Evolutionary conservation across 2,888 invertebrate species (phyloP), one percentile per base, ranked within the genome.

Genomic region (Gisinianus flammeolus): DNA sequence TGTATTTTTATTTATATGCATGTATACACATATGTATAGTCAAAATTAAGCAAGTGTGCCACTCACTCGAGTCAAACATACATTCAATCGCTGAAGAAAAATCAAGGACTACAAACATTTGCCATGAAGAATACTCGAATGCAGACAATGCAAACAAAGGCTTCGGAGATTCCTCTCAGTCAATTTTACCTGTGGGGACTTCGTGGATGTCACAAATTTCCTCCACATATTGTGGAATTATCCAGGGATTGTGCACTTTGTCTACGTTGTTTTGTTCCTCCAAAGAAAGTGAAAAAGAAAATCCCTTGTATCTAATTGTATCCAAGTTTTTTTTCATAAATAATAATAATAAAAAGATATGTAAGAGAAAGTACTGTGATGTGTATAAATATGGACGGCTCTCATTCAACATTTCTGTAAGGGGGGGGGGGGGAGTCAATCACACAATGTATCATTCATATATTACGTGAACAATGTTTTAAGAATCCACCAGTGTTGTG

Each of bases 31-130:
- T n/a, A n/a, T n/a, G n/a, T n/a, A 2, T 24, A 84, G 83, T 77
- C 81, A 0, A 82, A 81, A 70, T 76, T 84, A 16, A 77, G 80
- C 64, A 84, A 83, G 62, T 83, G 82, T 56, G 64, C 64, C 12
- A 84, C 84, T 8, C 81, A 82, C 30, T 79, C 81, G n/a, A 83
- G 82, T 26, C 84, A 84, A 79, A 84, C 84, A 0, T 72, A 80
- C 66, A 64, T 56, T 70, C 81, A 82, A 70, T 76, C 81, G 1
- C 56, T 83, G 31, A 79, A 78, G 30, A 77, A 79, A 30, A 67
- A 69, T 30, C 67, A 69, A 24, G 74, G 62, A 0, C 35, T 75
- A 5, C 84, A 84, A 66, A 84, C 83, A 0, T 80, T 72, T 54
- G 56, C 74, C 2, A 62, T 58, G 12, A 81, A 76, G 69, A 79